Evolutionary conservation across 2,888 invertebrate genomes (phyloP), one percentile per base, ranked within the genome.

Genomic region (Entomobrya multifasciata): DNA sequence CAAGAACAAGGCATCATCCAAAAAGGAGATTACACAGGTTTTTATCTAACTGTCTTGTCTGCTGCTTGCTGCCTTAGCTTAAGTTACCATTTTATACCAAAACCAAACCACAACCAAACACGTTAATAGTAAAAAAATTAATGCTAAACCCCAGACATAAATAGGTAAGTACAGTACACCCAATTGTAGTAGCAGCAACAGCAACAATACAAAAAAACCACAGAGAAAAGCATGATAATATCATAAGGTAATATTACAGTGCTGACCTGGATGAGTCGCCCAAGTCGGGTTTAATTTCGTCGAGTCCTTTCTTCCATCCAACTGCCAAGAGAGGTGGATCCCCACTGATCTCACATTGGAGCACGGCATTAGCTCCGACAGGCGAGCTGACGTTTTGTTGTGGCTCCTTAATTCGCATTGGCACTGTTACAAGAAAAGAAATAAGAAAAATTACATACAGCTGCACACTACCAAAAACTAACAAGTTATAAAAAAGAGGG

Each of bases 291-390:
- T 89, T 89, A 72, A 89, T 86, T 77, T 90, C 90, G 0, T 65
- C 78, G 30, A 88, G 83, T 47, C 89, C 90, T 80, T 90, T 88
- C 49, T 89, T 87, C 91, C 91, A 91, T 10, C 90, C 88, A 15
- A 90, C 84, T 41, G 90, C 90, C 74, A 84, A 49, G 62, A 91
- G 89, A 15, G 91, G 91, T 67, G 82, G 81, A 86, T 91, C 91
- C 11, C 91, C 91, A 44, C 83, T 70, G 36, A 90, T 88, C 65
- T 90, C 90, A 85, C 91, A 91, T 25, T 88, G 87, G 27, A 91
- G 82, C 41, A 88, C 79, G 44, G 91, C 90, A 36, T 87, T 86
- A 15, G 87, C 87, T 22, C 91, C 89, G 20, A 91, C 89, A 52
- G 90, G 88, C 27, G 90, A 82, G 25, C 90, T 91, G 27, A 90